These are phyloP conservation scores for Sardinella longiceps DNA, from an alignment of 2,797 vertebrate genomes.

Conservation along the genomic window DNA sequence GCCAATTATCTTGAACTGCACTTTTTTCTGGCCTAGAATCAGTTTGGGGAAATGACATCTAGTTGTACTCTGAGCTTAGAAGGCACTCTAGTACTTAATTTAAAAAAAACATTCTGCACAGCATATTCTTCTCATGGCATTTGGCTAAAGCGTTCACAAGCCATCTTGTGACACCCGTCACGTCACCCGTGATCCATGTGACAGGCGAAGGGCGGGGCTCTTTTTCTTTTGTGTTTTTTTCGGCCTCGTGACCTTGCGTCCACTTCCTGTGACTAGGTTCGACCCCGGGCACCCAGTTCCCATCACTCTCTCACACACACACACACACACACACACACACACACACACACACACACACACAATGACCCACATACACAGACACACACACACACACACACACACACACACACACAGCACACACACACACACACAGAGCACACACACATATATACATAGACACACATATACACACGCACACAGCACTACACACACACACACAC, in stretches of 20 bases:
- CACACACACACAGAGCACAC: no score
- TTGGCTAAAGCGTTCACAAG: background rate
- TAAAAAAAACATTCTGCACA: background rate
- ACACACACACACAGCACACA: no score
- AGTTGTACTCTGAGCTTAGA: background rate
- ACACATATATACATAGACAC: background rate
- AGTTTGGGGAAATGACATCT: background rate
- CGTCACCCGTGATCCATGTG: conserved; percentile 7
- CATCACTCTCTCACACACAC: background rate
- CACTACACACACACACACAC: background rate
- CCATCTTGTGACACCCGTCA: background rate
- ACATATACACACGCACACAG: background rate
- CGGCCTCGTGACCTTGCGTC: background rate
- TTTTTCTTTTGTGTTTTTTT: background rate
- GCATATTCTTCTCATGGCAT: background rate
- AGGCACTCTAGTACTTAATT: background rate
- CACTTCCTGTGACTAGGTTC: background rate
- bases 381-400: no score
- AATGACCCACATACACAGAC: no score
- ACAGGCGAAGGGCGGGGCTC: background rate
- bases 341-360: no score
- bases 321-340: no score
- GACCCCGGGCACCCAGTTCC: background rate
- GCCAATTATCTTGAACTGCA: background rate
- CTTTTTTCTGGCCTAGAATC: background rate